Evolutionary conservation across 1,140 invertebrate species (phyloP).

Genomic region (Pachypeltis micranthus): DNA sequence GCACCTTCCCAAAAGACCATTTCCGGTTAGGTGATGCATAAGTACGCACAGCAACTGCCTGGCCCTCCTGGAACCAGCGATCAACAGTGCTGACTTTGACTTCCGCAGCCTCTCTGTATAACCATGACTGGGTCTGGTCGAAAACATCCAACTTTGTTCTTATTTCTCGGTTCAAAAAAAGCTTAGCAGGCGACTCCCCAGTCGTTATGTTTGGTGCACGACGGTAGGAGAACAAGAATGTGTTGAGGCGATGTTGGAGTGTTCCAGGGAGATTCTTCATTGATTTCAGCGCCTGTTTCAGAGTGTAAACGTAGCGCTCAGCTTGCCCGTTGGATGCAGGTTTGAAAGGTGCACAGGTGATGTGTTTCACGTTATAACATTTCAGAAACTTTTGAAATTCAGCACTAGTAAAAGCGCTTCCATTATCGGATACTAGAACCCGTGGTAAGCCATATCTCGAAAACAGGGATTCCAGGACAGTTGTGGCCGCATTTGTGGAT

Average conservation of each 20-base stretch:
- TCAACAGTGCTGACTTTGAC: background rate
- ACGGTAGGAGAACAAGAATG: conserved; percentile 24
- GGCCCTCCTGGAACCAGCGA: background rate
- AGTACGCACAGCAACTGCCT: conserved; percentile 2
- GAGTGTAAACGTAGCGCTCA: conserved; percentile 24
- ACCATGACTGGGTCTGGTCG: background rate
- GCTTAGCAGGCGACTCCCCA: conserved; percentile 8
- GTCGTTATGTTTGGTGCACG: conserved; percentile 15
- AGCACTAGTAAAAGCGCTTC: conserved; percentile 25
- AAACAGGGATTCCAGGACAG: conserved; percentile 24
- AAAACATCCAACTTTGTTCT: conserved; percentile 15
- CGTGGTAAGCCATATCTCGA: conserved; percentile 25
- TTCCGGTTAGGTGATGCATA: conserved; percentile 6
- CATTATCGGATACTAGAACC: conserved; percentile 29
- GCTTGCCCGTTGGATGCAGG: conserved; percentile 26
- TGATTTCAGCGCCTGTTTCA: conserved; percentile 25
- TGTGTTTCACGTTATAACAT: conserved; percentile 24
- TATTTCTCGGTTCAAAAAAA: conserved; percentile 20
- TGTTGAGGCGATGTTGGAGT: conserved; percentile 17
- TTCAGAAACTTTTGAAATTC: conserved; percentile 26
- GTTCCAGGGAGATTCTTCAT: conserved; percentile 2
- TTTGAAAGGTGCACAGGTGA: conserved; percentile 24
- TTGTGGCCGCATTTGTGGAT: conserved; percentile 16
- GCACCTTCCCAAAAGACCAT: background rate
- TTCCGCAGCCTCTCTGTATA: background rate